These are phyloP conservation scores for Drosophila fulvimacula DNA, from an alignment of 2,888 invertebrate genomes.

Conservation along the genomic window DNA sequence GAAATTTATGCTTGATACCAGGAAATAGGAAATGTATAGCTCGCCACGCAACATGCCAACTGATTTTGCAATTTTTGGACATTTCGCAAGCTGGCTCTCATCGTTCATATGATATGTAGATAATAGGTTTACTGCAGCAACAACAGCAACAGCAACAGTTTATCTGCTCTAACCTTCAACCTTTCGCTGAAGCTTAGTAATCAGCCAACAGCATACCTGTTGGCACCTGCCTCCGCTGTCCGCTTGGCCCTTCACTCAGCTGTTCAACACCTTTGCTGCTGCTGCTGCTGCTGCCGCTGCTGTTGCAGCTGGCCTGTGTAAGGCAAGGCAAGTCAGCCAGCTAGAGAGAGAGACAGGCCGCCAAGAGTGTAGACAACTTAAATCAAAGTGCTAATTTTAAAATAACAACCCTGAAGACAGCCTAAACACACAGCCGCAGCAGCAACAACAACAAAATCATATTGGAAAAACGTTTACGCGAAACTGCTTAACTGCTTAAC, in stretches of 20 bases:
- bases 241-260: constrained; percentile 71
- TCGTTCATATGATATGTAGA: constrained; percentile 73
- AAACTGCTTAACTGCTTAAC: constrained; percentile 81
- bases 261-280: constrained; percentile 69
- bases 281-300: constrained; percentile 38
- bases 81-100: constrained; percentile 51
- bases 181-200: constrained; percentile 59
- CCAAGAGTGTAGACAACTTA: constrained; percentile 80
- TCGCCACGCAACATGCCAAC: constrained; percentile 4
- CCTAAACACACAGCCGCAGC: constrained; percentile 72
- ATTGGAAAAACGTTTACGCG: constrained; percentile 78
- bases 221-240: constrained; percentile 19
- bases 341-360: constrained; percentile 63
- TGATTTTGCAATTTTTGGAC: constrained; percentile 40
- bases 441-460: constrained; percentile 55
- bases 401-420: constrained; percentile 79
- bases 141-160: constrained; percentile 44
- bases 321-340: too few relatives aligned
- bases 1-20: constrained; percentile 10
- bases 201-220: constrained; percentile 50
- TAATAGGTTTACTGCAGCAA: constrained; percentile 65
- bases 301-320: constrained; percentile 33
- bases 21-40: constrained; percentile 29
- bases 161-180: constrained; percentile 64
- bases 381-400: constrained; percentile 81